Base-by-base conservation (phyloP, 1,140 invertebrate species). In the Drosophila ananassae region DNA sequence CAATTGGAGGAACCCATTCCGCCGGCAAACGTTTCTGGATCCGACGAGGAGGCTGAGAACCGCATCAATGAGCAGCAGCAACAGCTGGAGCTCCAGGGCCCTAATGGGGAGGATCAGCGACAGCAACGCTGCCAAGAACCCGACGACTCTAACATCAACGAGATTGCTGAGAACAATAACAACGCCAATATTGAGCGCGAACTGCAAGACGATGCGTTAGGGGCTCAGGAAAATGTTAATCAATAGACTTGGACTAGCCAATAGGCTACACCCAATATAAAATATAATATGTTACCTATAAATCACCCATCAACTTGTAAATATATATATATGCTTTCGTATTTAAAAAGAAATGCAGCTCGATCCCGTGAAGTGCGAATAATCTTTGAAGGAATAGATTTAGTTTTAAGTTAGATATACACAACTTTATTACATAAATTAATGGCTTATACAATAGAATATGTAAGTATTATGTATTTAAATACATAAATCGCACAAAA, bases 141-240 rank as follows among this genome's bases (percentile, higher is more conserved):
- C 22, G 72, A 91, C 53, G 83, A 90, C 53, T 79, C 63, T 30
- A 91, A 91, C 44, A 90, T 91, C 24, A 91, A 91, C 75, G 90
- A 91, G 75, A 91, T 91, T n/a, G 90, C 90, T 6, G 90, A 91
- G 48, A 91, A 91, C 48, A 89, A 90, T 58, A 91, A 91, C 44
- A 91, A 91, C 76, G 90, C 90, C 37, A 91, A 91, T 55, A 91
- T 91, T 54, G 90, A 91, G 69, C 79, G 90, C 6, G 90, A 91
- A 78, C 51, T 91, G 47, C 82, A 87, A 30, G 85, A 91, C 24
- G 90, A 90, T 52, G 75, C 80, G 28, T 68, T 68, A 59, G 66
- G 66, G 48, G 74, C 66, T 73, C 77, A 87, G 72, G 78, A 77
- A 67, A 73, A 79, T 34, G 73, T 28, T 37, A 44, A 68, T 60